phyloP scores from a whole-genome alignment of 1,140 invertebrate genomes.

The Vollenhovia emeryi region DNA sequence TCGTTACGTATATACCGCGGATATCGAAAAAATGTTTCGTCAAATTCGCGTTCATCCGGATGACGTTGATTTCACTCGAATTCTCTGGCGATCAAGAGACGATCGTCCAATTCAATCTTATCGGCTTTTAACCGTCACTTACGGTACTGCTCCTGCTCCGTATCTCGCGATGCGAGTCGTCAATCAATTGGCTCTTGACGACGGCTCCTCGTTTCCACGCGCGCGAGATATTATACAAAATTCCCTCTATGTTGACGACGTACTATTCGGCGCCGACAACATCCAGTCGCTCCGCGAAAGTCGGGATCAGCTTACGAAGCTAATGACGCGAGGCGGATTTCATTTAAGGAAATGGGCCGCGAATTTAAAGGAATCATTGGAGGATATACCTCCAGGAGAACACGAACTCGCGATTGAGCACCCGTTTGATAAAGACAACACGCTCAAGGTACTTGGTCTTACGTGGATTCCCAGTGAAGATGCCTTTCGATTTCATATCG shows the following conservation, averaged over 20 bases:
- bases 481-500: not conserved
- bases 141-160: not conserved
- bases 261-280: not conserved
- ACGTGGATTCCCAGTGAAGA: not conserved
- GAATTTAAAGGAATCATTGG: not conserved
- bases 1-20: not conserved
- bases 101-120: not conserved
- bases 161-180: not conserved
- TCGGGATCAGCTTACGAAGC: not conserved
- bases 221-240: not conserved
- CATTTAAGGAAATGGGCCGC: not conserved
- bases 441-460: not conserved
- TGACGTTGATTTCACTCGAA: not conserved
- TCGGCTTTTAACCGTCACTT: not conserved
- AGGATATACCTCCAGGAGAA: not conserved
- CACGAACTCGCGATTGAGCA: not conserved
- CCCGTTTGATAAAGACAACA: not conserved
- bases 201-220: not conserved
- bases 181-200: not conserved
- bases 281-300: not conserved
- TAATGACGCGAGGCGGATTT: not conserved
- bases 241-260: not conserved
- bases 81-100: not conserved
- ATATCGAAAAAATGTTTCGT: slow-evolving; percentile 26
- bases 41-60: not conserved